Evolutionary conservation across 2,797 vertebrate species (phyloP).

Genomic region (Centroberyx gerrardi): DNA sequence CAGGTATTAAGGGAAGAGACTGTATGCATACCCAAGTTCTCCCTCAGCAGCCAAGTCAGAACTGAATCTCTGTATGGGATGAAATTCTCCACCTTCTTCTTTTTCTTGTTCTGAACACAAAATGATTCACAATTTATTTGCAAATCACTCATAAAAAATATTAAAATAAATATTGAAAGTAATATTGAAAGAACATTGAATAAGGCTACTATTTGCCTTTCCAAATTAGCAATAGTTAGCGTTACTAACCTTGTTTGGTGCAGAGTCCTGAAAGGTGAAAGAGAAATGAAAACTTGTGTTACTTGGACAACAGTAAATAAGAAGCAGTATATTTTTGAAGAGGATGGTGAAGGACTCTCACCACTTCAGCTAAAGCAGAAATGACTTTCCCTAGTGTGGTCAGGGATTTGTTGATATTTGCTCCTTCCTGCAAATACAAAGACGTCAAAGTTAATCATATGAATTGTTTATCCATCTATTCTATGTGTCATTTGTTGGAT

Average conservation of each 20-base stretch:
- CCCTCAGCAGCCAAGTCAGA: conserved; percentile 97
- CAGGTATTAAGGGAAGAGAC: too few species aligned
- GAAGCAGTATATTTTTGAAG: background rate
- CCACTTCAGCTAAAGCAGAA: conserved; percentile 96
- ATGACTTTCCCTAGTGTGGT: conserved; percentile 98
- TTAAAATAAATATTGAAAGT: background rate
- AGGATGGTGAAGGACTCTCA: conserved; percentile 68
- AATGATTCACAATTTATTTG: conserved; percentile 15
- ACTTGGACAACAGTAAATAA: conserved; percentile 8
- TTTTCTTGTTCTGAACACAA: conserved; percentile 94
- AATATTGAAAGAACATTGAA: background rate
- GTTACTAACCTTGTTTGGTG: conserved; percentile 93
- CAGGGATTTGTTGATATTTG: conserved; percentile 99
- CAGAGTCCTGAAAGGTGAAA: conserved; percentile 89
- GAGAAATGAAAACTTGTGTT: conserved; percentile 28
- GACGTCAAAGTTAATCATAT: background rate
- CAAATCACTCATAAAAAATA: background rate
- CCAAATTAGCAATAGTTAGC: background rate
- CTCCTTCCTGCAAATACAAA: conserved; percentile 90
- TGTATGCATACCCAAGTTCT: conserved; percentile 92
- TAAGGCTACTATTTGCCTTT: background rate
- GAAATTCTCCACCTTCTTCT: conserved; percentile 96
- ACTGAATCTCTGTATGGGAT: conserved; percentile 98
- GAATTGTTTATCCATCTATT: background rate
- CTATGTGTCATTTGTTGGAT: background rate